These are phyloP conservation scores for Hydroisotoma schaefferi DNA, from an alignment of 2,888 invertebrate species.

Conservation along the genomic window DNA sequence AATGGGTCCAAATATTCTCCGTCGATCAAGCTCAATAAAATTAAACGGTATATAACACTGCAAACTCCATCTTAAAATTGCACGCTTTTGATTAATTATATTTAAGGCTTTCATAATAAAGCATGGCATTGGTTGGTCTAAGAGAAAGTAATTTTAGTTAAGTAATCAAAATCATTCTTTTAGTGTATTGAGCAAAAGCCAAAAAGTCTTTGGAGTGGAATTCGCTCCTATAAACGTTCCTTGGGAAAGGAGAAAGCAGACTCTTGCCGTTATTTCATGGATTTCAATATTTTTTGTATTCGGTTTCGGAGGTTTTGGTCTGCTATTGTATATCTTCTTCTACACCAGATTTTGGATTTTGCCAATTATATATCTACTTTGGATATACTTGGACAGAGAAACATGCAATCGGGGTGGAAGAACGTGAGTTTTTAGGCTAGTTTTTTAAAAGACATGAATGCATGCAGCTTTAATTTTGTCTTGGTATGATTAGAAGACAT, in stretches of 20 bases:
- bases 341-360: constrained; percentile 51
- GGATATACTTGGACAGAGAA: constrained; percentile 38
- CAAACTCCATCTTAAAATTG: too few relatives aligned
- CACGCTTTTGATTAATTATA: too few relatives aligned
- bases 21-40: too few relatives aligned
- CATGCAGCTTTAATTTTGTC: too few relatives aligned
- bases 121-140: too few relatives aligned
- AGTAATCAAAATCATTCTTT: neutral
- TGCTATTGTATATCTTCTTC: constrained; percentile 60
- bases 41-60: too few relatives aligned
- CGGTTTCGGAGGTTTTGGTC: constrained; percentile 53
- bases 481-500: neutral
- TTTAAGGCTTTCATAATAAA: too few relatives aligned
- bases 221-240: constrained; percentile 82
- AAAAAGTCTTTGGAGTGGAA: constrained; percentile 65
- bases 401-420: constrained; percentile 42
- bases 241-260: constrained; percentile 73
- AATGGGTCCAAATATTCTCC: too few relatives aligned
- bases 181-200: constrained; percentile 27
- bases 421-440: constrained; percentile 44
- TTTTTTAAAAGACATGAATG: too few relatives aligned
- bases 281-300: constrained; percentile 60
- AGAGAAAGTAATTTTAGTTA: too few relatives aligned
- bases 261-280: constrained; percentile 70
- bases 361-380: constrained; percentile 27